Conservation (phyloP, 2,888 invertebrate genomes). For the Campopleginae sp. region DNA sequence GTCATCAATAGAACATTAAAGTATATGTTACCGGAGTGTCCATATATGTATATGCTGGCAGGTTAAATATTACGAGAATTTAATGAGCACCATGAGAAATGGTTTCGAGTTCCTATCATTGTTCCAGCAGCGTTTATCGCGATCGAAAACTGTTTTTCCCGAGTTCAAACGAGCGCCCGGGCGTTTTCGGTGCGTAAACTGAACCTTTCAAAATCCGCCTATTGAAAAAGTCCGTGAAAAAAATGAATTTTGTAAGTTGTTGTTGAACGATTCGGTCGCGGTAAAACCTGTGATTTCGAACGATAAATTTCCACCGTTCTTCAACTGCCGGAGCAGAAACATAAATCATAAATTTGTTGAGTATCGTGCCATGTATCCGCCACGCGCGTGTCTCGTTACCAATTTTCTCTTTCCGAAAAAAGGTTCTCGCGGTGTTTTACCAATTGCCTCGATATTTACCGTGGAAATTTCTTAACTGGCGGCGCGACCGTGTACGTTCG, state of each 20-base stretch:
- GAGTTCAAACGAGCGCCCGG: constrained; percentile 8
- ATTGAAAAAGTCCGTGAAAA: constrained; percentile 10
- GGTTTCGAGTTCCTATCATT: constrained; percentile 55
- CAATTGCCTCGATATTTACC: constrained; percentile 76
- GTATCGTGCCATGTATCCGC: constrained; percentile 3
- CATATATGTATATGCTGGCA: constrained; percentile 2
- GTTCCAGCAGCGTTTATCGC: constrained; percentile 49
- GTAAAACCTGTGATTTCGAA: constrained; percentile 76
- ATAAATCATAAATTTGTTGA: constrained; percentile 6
- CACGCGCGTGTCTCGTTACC: constrained; percentile 63
- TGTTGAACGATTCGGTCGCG: constrained; percentile 71
- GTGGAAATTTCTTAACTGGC: constrained; percentile 75
- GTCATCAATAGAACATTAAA: constrained; percentile 51
- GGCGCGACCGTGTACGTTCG: constrained; percentile 46
- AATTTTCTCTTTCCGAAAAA: constrained; percentile 67
- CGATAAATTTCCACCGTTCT: constrained; percentile 77
- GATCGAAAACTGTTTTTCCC: constrained; percentile 15
- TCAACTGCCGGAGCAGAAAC: constrained; percentile 55
- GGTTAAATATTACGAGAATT: constrained; percentile 53
- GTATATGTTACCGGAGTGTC: constrained; percentile 15
- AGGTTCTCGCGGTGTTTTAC: constrained; percentile 70
- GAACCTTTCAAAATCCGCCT: background rate
- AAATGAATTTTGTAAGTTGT: background rate
- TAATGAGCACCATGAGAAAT: constrained; percentile 61
- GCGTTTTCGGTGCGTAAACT: constrained; percentile 46